Evolutionary conservation across 2,888 invertebrate genomes (phyloP), one percentile per base, ranked within the genome.

Genomic region (Polietes domitor): DNA sequence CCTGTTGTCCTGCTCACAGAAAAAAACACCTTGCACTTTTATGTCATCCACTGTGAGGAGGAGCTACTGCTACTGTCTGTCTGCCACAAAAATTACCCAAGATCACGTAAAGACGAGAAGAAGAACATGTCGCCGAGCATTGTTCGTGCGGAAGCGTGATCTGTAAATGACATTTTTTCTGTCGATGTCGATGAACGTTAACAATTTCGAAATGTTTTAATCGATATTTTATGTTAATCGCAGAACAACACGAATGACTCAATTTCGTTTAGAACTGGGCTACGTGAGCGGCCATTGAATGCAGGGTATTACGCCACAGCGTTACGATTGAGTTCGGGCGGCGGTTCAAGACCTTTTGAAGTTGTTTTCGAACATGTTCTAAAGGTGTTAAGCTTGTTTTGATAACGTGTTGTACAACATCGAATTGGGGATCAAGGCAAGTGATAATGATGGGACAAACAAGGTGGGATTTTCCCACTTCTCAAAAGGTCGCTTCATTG

Each of bases 211-310:
- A 81, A 61, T n/a, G n/a, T 7, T 47, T 47, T 83, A 88, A 89
- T 89, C 88, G 87, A 89, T 89, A 85, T 87, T 86, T 86, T 87
- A 89, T 89, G 87, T 87, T 87, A 89, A 88, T 87, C 85, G 84
- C 1, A n/a, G 37, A 81, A 1, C 82, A 86, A 80, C 85, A 86
- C 87, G 87, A 89, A 89, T 89, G 88, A 86, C 86, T 88, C 88
- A 88, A 89, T 89, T 88, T 87, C 47, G 15, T 82, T 63, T 0
- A 12, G 12, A 73, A 12, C 28, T 17, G 10, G 41, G 2, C n/a
- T 77, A 82, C 82, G 82, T 82, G 82, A 76, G 76, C 76, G 80
- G 80, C 63, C 80, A 80, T 76, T 63, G 9, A 2, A 4, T 55
- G n/a, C 5, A 3, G 21, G 12, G 77, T 50, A 41, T 70, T 77